Base-by-base conservation (phyloP, 2,113 vertebrate species). In the Campylomormyrus numenius region DNA sequence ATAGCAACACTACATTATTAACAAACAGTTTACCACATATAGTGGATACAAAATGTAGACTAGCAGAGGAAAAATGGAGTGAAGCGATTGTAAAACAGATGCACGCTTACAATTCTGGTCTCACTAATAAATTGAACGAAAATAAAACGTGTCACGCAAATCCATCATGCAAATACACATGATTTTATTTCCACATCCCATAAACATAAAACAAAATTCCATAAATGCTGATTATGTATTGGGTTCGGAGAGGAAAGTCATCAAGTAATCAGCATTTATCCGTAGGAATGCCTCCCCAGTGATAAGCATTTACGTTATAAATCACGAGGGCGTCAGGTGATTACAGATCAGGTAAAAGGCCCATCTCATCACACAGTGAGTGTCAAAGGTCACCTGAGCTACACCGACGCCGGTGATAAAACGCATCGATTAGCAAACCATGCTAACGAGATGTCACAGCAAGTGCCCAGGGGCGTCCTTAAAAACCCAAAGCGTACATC, bases 181-280 rank as follows among this genome's bases (percentile, higher is more conserved):
- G 13, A 80, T 39, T 35, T 80, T 80, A 42, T 80, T 80, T 80
- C 74, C 74, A 42, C 31, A 39, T 80, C 74, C 4, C 74, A 42
- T 80, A 80, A 80, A 80, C 74, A 80, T 80, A 42, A 80, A 80
- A 80, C 74, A 80, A 42, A 31, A 39, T 80, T 80, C 74, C 35
- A 39, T 80, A 39, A 15, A 80, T 80, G 74, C 31, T 74, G 66
- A 74, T 74, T 80, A 80, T 42, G 3, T 80, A 80, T 80, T 80
- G 35, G 74, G 70, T 77, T 17, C 35, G 31, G 13, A 80, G 74
- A 39, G 13, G 74, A 70, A 70, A 70, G 62, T 31, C 62, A 70
- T 70, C 62, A 70, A 70, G 62, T 70, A 31, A 70, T 31, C 62
- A 70, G n/a, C 62, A 70, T 70, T 70, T 70, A 70, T 70, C 27